A percentile compares a stretch with the other conserved stretches of the same genome.
These are phyloP conservation scores for Hoplostethus mediterraneus DNA, from an alignment of 2,797 vertebrate species.

Conservation along the genomic window DNA sequence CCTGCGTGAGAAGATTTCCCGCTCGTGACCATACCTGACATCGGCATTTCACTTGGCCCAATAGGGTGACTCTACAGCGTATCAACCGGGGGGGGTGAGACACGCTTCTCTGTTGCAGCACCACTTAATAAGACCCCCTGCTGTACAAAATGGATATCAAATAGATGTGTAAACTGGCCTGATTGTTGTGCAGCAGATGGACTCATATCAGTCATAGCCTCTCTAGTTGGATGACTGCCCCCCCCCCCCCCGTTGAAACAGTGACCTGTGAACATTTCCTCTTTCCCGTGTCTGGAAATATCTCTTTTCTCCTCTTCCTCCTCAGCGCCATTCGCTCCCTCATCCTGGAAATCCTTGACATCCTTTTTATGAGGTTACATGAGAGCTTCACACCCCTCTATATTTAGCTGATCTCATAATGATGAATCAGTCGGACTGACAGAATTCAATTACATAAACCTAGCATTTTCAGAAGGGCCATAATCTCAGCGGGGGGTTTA, in stretches of 20 bases:
- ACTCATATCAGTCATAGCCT: neutral
- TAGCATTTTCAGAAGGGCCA: conserved; percentile 36
- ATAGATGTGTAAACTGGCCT: neutral
- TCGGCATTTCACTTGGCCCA: too few species aligned
- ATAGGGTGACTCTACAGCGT: too few species aligned
- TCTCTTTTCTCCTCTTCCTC: conserved; percentile 29
- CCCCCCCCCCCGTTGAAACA: conserved; percentile 35
- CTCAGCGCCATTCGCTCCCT: conserved; percentile 44
- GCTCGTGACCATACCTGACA: too few species aligned
- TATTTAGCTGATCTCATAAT: conserved; percentile 68
- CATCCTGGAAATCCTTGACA: conserved; percentile 75
- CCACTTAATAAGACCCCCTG: too few species aligned
- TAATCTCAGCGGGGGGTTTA: conserved; percentile 29
- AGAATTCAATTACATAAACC: conserved; percentile 68
- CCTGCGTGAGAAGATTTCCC: too few species aligned
- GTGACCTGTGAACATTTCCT: conserved; percentile 35
- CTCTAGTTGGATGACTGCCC: neutral
- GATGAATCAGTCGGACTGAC: conserved; percentile 61
- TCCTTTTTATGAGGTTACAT: conserved; percentile 70
- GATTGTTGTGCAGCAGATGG: neutral
- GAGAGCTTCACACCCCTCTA: conserved; percentile 61
- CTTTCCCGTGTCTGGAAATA: conserved; percentile 36
- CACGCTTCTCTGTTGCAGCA: too few species aligned
- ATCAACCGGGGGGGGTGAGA: too few species aligned
- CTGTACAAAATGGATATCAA: too few species aligned